Percentiles rank a stretch among this genome's conserved stretches.
Conservation (phyloP, 2,113 vertebrate genomes). For the Odobenus rosmarus region DNA sequence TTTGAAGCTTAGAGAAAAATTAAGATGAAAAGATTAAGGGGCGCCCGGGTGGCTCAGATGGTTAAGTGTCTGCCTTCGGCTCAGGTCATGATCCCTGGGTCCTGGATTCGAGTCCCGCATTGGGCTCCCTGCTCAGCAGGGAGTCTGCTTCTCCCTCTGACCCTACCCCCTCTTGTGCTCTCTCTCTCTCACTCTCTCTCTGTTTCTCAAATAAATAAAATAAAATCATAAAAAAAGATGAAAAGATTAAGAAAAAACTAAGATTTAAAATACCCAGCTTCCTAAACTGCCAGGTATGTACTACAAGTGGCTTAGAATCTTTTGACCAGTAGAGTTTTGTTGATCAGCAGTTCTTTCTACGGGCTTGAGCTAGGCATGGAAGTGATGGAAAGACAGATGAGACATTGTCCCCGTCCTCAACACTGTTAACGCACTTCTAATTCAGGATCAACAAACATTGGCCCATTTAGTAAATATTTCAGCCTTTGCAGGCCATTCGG, state of each 20-base stretch:
- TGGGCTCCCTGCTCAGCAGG: too few relatives aligned
- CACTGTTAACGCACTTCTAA: not conserved
- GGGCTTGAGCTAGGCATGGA: not conserved
- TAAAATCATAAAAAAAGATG: too few relatives aligned
- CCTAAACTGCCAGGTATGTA: not conserved
- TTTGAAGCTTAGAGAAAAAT: not conserved
- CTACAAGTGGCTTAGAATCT: not conserved
- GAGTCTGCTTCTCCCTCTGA: too few relatives aligned
- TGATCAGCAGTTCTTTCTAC: not conserved
- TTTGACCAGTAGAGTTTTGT: not conserved
- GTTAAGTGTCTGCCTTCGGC: too few relatives aligned
- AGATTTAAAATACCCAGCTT: not conserved
- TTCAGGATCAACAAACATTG: not conserved
- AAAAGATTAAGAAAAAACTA: not conserved
- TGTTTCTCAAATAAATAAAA: too few relatives aligned
- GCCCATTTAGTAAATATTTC: not conserved
- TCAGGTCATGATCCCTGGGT: too few relatives aligned
- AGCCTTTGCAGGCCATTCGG: not conserved
- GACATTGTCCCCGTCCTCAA: not conserved
- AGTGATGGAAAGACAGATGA: not conserved
- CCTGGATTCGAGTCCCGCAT: too few relatives aligned
- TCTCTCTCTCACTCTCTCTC: too few relatives aligned
- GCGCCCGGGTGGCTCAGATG: too few relatives aligned
- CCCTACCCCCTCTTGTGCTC: too few relatives aligned
- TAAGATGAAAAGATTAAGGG: not conserved